Evolutionary conservation across 2,797 vertebrate species (phyloP).

Genomic region (Myotis planiceps): DNA sequence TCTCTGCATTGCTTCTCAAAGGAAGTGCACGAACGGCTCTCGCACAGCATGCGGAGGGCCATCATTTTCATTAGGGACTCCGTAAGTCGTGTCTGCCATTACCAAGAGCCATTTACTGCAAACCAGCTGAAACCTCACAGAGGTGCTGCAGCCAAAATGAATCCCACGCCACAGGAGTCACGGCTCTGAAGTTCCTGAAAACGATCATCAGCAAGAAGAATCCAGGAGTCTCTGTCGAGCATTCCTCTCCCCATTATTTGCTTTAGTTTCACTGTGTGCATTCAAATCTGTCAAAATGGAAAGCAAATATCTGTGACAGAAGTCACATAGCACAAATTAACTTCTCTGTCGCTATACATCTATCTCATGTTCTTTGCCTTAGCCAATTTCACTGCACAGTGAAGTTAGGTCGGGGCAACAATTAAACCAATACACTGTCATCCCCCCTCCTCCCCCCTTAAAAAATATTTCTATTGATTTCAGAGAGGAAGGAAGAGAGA

Average conservation of each 20-base stretch:
- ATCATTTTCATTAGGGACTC: neutral
- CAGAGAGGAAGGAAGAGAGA: too few relatives aligned
- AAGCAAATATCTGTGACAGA: constrained; percentile 53
- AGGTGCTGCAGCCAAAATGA: neutral
- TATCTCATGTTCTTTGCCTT: neutral
- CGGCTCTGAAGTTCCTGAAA: neutral
- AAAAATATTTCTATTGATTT: too few relatives aligned
- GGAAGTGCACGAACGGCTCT: neutral
- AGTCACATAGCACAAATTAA: neutral
- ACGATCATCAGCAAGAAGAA: constrained; percentile 83
- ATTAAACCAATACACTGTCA: neutral
- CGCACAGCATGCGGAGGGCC: neutral
- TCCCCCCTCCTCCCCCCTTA: accelerated
- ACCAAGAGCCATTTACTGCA: neutral
- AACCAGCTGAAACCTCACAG: neutral
- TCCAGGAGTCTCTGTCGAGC: constrained; percentile 88
- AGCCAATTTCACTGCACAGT: neutral
- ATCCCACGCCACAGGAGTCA: neutral
- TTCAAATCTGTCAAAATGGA: constrained; percentile 84
- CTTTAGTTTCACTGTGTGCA: constrained; percentile 35
- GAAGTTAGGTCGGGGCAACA: neutral
- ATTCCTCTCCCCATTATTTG: constrained; percentile 75
- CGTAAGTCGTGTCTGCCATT: neutral
- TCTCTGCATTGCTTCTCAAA: neutral
- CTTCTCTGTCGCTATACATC: neutral